Percentiles rank a stretch among this genome's conserved stretches.
Evolutionary conservation across 2,113 vertebrate genomes (phyloP).

Genomic region (Sprattus sprattus): DNA sequence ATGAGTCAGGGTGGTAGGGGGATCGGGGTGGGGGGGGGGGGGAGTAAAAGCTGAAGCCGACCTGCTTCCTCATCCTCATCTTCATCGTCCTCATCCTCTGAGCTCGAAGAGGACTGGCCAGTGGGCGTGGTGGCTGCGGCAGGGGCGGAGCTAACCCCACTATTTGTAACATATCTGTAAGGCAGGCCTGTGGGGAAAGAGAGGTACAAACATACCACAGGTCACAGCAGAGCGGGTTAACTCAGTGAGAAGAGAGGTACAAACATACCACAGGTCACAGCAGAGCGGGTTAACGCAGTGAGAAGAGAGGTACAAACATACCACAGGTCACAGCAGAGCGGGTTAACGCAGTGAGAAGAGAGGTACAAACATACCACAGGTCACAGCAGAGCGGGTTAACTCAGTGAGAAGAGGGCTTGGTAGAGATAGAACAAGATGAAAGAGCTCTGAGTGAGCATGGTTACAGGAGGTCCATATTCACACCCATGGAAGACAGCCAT

Average conservation of each 20-base stretch:
- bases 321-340: neutral
- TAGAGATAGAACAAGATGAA: neutral
- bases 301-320: constrained; percentile 52
- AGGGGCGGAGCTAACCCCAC: constrained; percentile 83
- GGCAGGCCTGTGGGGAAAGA: constrained; percentile 87
- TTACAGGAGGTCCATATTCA: neutral
- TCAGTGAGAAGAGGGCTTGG: neutral
- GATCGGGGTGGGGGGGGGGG: constrained; percentile 35
- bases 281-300: neutral
- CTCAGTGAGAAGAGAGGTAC: constrained; percentile 19
- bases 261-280: neutral
- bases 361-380: constrained; percentile 28
- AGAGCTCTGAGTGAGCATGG: neutral
- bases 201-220: constrained; percentile 34
- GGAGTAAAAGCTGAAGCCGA: constrained; percentile 90
- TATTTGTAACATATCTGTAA: constrained; percentile 94
- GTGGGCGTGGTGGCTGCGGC: constrained; percentile 75
- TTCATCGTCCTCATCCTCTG: constrained; percentile 88
- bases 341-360: constrained; percentile 46
- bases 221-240: neutral
- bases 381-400: neutral
- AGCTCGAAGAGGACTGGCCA: constrained; percentile 89
- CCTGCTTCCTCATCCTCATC: constrained; percentile 99
- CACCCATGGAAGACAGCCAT: neutral
- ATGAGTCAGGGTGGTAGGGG: neutral